phyloP scores from a whole-genome alignment of 2,797 vertebrate species.

The Spinus pinus region DNA sequence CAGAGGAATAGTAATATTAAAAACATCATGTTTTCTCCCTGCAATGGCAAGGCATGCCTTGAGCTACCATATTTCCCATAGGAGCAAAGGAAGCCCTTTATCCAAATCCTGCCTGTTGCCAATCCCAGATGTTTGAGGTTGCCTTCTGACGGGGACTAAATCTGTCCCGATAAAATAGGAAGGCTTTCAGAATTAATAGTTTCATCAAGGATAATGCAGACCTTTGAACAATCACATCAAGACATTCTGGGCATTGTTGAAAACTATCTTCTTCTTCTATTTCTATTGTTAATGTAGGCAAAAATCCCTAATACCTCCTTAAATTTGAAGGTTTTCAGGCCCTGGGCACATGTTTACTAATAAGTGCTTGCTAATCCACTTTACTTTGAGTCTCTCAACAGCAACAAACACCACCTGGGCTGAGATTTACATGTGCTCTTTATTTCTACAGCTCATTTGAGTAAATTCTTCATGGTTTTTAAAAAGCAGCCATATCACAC shows the following conservation, averaged over 20 bases:
- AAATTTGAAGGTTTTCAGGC: neutral
- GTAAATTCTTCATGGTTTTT: neutral
- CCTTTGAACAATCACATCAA: neutral
- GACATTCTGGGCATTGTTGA: neutral
- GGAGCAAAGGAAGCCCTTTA: neutral
- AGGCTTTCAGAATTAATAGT: neutral
- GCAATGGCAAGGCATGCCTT: too few species aligned
- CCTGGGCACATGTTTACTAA: neutral
- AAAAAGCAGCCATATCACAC: neutral
- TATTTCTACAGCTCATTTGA: neutral
- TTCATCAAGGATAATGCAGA: neutral
- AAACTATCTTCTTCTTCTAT: neutral
- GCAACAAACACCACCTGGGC: neutral
- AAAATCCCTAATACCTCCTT: neutral
- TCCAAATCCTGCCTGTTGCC: neutral
- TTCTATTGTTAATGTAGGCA: neutral
- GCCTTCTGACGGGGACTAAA: neutral
- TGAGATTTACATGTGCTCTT: neutral
- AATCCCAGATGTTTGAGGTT: neutral
- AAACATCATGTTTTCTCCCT: neutral
- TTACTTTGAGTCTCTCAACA: neutral
- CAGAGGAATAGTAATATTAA: neutral
- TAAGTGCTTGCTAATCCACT: neutral
- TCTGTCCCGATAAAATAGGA: neutral
- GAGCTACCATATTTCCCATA: neutral